Evolutionary conservation across 2,888 invertebrate genomes (phyloP), one percentile per base, ranked within the genome.

Genomic region (Thyatira batis): DNA sequence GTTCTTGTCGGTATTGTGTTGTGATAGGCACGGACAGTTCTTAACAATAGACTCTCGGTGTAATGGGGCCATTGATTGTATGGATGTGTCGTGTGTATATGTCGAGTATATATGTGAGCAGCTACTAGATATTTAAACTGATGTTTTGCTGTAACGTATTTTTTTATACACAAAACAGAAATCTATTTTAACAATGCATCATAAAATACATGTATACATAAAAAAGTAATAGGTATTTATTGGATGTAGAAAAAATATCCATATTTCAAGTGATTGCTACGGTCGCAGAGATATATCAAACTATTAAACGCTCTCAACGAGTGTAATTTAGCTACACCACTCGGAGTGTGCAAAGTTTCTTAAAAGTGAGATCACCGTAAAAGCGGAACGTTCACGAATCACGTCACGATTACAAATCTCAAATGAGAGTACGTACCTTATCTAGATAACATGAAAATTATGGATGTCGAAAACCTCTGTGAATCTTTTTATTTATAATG

Each of bases 61-160:
- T 85, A 91, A 90, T 88, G 87, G 87, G 84, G 83, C 82, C 88
- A 87, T 85, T 87, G 88, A 90, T 88, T 87, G 85, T 87, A 77
- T 78, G 80, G 76, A 79, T 82, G 80, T 82, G 73, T 72, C 70
- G 63, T 74, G 71, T 52, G n/a, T n/a, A n/a, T n/a, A n/a, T n/a
- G n/a, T n/a, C n/a, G n/a, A 51, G 52, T 43, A 52, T 72, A 76
- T 81, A 79, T 81, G 82, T 76, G 80, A 73, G 75, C 79, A 73
- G 27, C 46, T 8, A 23, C 46, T 25, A 17, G 13, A 73, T 76
- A 75, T 78, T 76, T 74, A 77, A 73, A 74, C 69, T 61, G 63
- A 69, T 68, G 66, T 68, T 71, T 71, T 68, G 71, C 70, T 61
- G 66, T 65, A 63, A 55, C 53, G 54, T 57, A 49, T 51, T 56